These are phyloP conservation scores for Azemiops feae DNA, from an alignment of 2,113 vertebrate genomes.

Conservation along the genomic window DNA sequence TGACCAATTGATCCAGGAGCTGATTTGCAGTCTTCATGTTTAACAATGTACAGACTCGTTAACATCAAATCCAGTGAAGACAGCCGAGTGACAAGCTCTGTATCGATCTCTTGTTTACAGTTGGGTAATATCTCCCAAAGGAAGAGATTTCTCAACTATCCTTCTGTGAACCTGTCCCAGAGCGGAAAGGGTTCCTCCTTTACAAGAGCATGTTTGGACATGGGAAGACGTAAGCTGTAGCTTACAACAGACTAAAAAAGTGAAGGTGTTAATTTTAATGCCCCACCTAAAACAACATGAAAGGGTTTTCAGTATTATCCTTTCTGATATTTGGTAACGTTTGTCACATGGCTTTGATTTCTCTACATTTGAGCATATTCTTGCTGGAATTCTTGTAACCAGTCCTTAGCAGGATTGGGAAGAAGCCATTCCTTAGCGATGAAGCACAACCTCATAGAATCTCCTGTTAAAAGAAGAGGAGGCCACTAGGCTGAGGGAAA, in stretches of 20 bases:
- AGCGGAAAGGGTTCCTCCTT: conserved; percentile 46
- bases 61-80: not conserved
- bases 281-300: conserved; percentile 24
- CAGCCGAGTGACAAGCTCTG: conserved; percentile 41
- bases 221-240: conserved; percentile 27
- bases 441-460: not conserved
- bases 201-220: conserved; percentile 46
- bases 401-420: not conserved
- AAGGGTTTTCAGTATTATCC: not conserved
- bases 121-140: conserved; percentile 55
- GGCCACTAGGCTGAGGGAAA: not conserved
- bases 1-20: not conserved
- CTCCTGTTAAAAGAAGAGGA: not conserved
- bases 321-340: not conserved
- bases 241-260: conserved; percentile 43
- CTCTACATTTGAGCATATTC: not conserved
- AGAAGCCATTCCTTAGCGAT: not conserved
- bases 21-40: not conserved
- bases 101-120: conserved; percentile 33
- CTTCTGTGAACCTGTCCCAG: conserved; percentile 21
- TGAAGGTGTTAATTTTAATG: conserved; percentile 46
- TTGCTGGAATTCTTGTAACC: not conserved
- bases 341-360: not conserved
- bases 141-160: not conserved
- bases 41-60: not conserved